These are phyloP conservation scores for Bovichtus variegatus DNA, from an alignment of 2,797 vertebrate genomes.

Conservation along the genomic window DNA sequence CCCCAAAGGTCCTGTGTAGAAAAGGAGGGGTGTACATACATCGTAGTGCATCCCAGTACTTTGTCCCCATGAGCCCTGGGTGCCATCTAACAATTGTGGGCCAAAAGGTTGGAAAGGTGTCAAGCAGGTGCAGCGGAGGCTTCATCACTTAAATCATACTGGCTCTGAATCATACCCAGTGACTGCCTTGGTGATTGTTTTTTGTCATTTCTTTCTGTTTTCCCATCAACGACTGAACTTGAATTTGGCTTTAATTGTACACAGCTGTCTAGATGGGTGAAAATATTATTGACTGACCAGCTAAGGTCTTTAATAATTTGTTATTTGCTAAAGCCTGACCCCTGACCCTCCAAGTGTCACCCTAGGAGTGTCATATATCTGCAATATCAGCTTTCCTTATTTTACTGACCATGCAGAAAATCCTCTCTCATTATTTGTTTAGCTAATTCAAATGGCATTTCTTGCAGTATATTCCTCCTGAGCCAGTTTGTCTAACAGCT, in stretches of 20 bases:
- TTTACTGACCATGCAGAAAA: constrained; percentile 39
- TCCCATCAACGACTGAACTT: neutral
- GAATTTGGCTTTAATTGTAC: neutral
- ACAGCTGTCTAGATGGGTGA: neutral
- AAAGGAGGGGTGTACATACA: neutral
- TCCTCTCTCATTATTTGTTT: constrained; percentile 47
- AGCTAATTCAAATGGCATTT: constrained; percentile 27
- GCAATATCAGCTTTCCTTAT: constrained; percentile 18
- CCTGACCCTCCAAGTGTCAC: neutral
- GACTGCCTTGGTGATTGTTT: neutral
- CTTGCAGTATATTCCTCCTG: constrained; percentile 9
- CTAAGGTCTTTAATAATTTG: neutral
- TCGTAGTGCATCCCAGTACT: constrained; percentile 16
- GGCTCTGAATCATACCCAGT: too few relatives aligned
- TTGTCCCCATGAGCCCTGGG: constrained; percentile 12
- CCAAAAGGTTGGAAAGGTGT: constrained; percentile 4
- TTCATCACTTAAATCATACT: neutral
- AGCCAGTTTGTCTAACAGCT: constrained; percentile 55
- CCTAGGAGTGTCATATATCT: constrained; percentile 13
- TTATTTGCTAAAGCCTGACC: neutral
- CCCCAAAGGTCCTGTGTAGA: constrained; percentile 23
- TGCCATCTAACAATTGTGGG: constrained; percentile 9
- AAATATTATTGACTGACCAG: neutral
- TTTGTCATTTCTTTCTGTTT: neutral
- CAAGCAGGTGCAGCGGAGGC: neutral